Evolutionary conservation across 2,797 vertebrate species (phyloP), one percentile per base, ranked within the genome.

Genomic region (Allobates femoralis): DNA sequence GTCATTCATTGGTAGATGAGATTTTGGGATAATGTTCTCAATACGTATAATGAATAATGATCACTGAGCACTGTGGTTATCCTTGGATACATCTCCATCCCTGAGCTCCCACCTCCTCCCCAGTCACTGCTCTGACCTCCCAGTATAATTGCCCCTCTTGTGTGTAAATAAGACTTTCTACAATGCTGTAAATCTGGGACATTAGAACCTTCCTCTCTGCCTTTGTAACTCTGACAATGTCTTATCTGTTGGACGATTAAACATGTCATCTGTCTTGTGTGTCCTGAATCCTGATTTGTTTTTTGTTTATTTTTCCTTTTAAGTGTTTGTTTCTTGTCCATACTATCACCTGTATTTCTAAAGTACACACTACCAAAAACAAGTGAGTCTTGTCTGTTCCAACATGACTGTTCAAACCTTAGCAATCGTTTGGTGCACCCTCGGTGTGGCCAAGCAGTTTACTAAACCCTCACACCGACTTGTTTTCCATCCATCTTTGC

Each of bases 191-290:
- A 50, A 71, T 46, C 55, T 64, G 41, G 71, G 81, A 74, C 53
- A 41, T 83, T 60, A 23, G 50, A 66, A 50, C 55, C 64, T 32
- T 75, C 77, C 79, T 81, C 73, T 80, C 60, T 85, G 85, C 79
- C 60, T 86, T 86, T 86, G 85, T 86, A 86, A 77, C 64, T 81
- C 73, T 86, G 69, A 81, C 55, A 69, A 55, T 81, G 80, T 82
- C 80, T 56, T 73, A 15, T 86, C 67, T 83, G 73, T 83, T 83
- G 80, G 80, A 83, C 80, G n/a, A 87, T 87, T 87, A 87, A 87
- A 87, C 64, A 58, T 69, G 79, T 80, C 85, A 87, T 87, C 80
- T 78, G 85, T 87, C 80, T 79, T 83, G 80, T 87, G 85, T 82
- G 60, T 86, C 79, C 56, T 81, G 71, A 67, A 76, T 86, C 46